Base-by-base conservation (phyloP, 2,888 invertebrate species). In the Entomobrya multifasciata region DNA sequence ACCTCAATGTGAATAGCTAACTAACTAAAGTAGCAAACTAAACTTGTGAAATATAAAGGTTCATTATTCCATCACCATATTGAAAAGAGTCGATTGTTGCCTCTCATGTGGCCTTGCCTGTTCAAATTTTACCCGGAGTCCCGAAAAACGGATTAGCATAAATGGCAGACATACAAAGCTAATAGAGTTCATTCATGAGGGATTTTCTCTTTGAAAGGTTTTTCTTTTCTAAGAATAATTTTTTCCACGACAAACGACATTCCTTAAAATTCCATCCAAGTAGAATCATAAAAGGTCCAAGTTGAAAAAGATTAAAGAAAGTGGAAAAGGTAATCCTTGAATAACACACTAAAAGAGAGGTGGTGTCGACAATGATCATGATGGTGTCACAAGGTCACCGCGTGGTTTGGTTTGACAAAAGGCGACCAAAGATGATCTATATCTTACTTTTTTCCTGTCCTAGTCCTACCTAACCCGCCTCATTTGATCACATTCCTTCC, bases 331-430 rank as follows among this genome's bases (percentile, higher is more conserved):
- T 36, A 36, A 36, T 36, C 36, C 5, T 4, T 4, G 52, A 17
- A 13, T 15, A 52, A 3, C 25, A n/a, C n/a, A 62, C 11, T 30
- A 27, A n/a, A 1, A 65, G 20, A 65, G 36, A n/a, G n/a, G 22
- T 30, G 6, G 36, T 36, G 65, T n/a, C 11, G 30, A 65, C n/a
- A 36, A 5, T n/a, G 17, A 41, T 65, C n/a, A 15, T 41, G 36
- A 30, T n/a, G 36, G 65, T 65, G 65, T 36, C 65, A 65, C 65
- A 36, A 65, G 65, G 65, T 36, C 36, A 36, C 41, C 27, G 30
- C 36, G 65, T 65, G 65, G n/a, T 36, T 36, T 17, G 36, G n/a
- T 4, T 8, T 52, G 52, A 52, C 6, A 52, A 15, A 41, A 36
- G 65, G 41, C 65, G 36, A 30, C 36, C 65, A 65, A 65, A 57